Percentiles rank a stretch among this genome's conserved stretches.
Conservation (phyloP, 1,140 invertebrate genomes). For the Glomeris maerens region DNA sequence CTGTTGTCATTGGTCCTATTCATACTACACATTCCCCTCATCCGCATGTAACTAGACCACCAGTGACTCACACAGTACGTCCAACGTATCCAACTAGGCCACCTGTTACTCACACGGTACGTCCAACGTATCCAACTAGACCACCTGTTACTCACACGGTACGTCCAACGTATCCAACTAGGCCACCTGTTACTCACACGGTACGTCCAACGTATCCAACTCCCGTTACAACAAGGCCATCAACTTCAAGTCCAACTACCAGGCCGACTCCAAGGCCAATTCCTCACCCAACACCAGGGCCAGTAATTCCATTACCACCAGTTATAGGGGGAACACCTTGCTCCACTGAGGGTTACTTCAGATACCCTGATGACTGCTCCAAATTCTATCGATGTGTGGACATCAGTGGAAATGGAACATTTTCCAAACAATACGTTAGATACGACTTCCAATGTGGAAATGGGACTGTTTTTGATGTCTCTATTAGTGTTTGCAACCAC, state of each 20-base stretch:
- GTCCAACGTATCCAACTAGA: background rate
- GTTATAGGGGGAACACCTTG: too few species aligned
- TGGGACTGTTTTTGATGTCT: conserved; percentile 1
- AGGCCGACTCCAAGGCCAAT: background rate
- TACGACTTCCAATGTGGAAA: background rate
- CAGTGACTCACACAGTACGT: background rate
- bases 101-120: background rate
- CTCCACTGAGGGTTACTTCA: too few species aligned
- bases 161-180: too few species aligned
- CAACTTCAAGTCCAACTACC: background rate
- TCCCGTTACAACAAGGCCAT: background rate
- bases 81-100: background rate
- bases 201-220: background rate
- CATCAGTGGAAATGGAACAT: conserved; percentile 5
- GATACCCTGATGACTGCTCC: conserved; percentile 12
- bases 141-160: too few species aligned
- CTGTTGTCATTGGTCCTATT: background rate
- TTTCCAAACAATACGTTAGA: background rate
- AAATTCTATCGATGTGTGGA: conserved; percentile 14
- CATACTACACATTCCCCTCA: background rate
- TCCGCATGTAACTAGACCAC: too few species aligned
- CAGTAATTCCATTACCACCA: too few species aligned
- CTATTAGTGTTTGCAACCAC: background rate
- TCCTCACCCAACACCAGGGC: background rate
- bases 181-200: too few species aligned